These are phyloP conservation scores for Lepidurus packardi DNA, from an alignment of 1,140 invertebrate species.

Conservation along the genomic window DNA sequence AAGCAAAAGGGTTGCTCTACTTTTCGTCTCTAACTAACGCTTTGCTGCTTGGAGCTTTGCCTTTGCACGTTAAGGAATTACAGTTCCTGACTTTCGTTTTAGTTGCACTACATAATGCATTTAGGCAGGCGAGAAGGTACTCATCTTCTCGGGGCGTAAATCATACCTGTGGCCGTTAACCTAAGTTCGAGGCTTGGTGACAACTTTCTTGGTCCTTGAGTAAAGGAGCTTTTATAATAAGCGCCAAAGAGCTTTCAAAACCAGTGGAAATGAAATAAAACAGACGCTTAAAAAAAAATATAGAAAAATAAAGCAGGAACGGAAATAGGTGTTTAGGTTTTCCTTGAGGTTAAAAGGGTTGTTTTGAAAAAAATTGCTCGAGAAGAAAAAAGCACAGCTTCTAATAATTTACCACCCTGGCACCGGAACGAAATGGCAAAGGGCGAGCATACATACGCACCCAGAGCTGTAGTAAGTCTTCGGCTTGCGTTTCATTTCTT, in stretches of 20 bases:
- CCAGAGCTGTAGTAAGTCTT: neutral
- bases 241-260: neutral
- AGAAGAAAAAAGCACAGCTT: neutral
- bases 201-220: neutral
- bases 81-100: too few relatives aligned
- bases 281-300: neutral
- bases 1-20: too few relatives aligned
- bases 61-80: too few relatives aligned
- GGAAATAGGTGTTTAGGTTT: neutral
- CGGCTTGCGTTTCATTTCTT: constrained; percentile 1
- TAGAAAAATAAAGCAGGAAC: neutral
- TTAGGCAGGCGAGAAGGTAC: neutral
- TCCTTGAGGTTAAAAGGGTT: neutral
- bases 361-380: neutral
- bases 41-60: too few relatives aligned
- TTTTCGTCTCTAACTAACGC: too few relatives aligned
- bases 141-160: neutral
- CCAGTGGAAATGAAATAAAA: neutral
- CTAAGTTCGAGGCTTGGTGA: neutral
- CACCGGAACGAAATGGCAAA: constrained; percentile 21
- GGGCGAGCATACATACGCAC: neutral
- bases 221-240: neutral
- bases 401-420: constrained; percentile 7
- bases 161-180: neutral
- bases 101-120: too few relatives aligned